Evolutionary conservation across 2,113 vertebrate species (phyloP).

Genomic region (Phrynosoma platyrhinos): DNA sequence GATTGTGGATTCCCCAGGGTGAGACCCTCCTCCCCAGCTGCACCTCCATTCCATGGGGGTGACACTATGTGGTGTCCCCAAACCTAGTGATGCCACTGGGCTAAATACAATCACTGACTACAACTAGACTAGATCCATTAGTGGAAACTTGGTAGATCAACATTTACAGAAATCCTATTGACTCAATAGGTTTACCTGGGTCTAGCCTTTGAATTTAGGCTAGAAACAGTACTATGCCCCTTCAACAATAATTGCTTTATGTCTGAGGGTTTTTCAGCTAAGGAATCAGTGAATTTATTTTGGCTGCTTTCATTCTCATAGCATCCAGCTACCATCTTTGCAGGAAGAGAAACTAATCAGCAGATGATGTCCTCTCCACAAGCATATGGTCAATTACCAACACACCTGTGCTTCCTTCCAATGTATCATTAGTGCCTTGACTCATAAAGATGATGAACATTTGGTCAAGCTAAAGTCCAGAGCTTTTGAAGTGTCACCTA

Average conservation of each 20-base stretch:
- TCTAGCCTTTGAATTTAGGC: too few relatives aligned
- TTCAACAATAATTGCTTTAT: neutral
- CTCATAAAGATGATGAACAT: neutral
- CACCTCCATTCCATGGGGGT: too few relatives aligned
- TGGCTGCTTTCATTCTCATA: neutral
- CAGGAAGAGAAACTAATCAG: neutral
- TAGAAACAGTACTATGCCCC: neutral
- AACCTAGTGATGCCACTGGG: too few relatives aligned
- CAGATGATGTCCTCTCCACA: neutral
- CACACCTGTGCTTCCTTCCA: neutral
- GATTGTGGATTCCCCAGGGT: too few relatives aligned
- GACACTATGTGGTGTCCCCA: too few relatives aligned
- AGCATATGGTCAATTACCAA: conserved; percentile 13
- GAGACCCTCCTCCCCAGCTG: too few relatives aligned
- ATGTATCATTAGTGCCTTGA: neutral
- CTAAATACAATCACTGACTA: too few relatives aligned
- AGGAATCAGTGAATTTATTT: neutral
- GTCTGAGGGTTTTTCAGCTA: too few relatives aligned
- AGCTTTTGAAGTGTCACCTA: neutral
- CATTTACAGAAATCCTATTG: too few relatives aligned
- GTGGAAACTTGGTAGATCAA: too few relatives aligned
- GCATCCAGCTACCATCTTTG: neutral
- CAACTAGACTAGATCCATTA: too few relatives aligned
- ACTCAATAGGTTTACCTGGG: too few relatives aligned
- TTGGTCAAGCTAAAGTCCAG: neutral